Evolutionary conservation across 2,797 vertebrate genomes (phyloP).

Genomic region (Knipowitschia caucasica): DNA sequence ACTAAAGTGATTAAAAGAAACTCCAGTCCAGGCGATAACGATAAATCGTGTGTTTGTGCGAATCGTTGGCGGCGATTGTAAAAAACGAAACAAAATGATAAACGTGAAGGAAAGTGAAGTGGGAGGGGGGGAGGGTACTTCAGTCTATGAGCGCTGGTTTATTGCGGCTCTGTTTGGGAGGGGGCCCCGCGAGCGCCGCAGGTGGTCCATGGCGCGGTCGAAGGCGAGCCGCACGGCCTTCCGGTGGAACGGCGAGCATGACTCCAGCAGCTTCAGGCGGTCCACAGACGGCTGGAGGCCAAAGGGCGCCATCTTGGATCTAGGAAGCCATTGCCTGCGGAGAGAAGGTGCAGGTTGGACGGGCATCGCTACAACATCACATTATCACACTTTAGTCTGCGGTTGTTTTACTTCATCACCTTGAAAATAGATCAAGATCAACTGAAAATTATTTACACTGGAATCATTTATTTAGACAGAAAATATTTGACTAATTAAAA

Average conservation of each 20-base stretch:
- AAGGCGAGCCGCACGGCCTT: conserved; percentile 90
- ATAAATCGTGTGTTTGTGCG: conserved; percentile 32
- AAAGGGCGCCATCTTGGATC: conserved; percentile 92
- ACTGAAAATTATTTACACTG: no score
- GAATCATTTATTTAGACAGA: no score
- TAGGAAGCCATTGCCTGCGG: conserved; percentile 96
- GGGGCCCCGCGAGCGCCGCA: conserved; percentile 76
- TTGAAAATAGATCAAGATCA: no score
- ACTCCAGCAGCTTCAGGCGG: conserved; percentile 90
- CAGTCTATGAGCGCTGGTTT: conserved; percentile 79
- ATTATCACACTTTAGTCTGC: no score
- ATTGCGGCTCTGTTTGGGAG: conserved; percentile 64
- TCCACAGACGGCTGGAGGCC: conserved; percentile 86
- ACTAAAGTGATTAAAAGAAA: neutral
- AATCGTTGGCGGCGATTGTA: conserved; percentile 18
- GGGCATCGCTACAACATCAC: no score
- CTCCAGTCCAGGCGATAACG: conserved; percentile 49
- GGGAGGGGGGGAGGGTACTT: conserved; percentile 28
- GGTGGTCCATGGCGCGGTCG: conserved; percentile 86
- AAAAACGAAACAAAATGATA: neutral
- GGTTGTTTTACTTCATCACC: no score
- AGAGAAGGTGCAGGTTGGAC: no score
- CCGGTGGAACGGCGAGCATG: conserved; percentile 82
- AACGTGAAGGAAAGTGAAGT: conserved; percentile 11
- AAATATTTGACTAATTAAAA: no score